Base-by-base conservation (phyloP, 2,797 vertebrate genomes). In the Sus cebifrons region DNA sequence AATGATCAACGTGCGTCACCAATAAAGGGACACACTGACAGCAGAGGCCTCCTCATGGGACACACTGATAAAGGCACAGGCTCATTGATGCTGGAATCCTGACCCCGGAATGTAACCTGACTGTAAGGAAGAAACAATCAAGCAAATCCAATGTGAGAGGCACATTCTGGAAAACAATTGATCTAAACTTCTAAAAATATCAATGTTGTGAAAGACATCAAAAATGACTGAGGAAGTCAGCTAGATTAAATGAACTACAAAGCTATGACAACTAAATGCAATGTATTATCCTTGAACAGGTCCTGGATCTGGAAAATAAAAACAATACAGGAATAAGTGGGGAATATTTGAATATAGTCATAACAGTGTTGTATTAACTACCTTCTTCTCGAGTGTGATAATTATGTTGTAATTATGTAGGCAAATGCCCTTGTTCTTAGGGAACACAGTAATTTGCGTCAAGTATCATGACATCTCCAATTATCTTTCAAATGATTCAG, bases 401-500 rank as follows among this genome's bases (percentile, higher is more conserved):
- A 92, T 88, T 79, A 68, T 14, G 58, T 82, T 27, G 12, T 74
- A 68, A 52, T 89, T 82, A 86, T 18, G 62, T 60, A 32, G 20
- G 56, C 40, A 56, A 89, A 95, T 86, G 74, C 27, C 40, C 58
- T 84, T 83, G 52, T 68, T 86, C 75, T 4, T 70, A 52, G 32
- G 16, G 27, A 81, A 79, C 25, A 79, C 36, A 70, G 70, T 83
- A 89, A 83, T 58, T 83, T 85, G 29, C 83, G 36, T 89, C 65
- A 85, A 65, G 5, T 54, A 15, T 78, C 71, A 64, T 82, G 4
- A 10, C 25, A 89, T 36, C 52, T 94, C 75, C 74, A 65, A 52
- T 82, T 91, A 25, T 60, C 84, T 86, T 73, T 96, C 68, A 93
- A 64, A 83, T 78, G 71, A 86, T 54, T 94, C 86, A 74, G 20